Percentiles rank a stretch among this genome's conserved stretches.
Evolutionary conservation across 2,113 vertebrate genomes (phyloP).

Genomic region (Hylia prasina): DNA sequence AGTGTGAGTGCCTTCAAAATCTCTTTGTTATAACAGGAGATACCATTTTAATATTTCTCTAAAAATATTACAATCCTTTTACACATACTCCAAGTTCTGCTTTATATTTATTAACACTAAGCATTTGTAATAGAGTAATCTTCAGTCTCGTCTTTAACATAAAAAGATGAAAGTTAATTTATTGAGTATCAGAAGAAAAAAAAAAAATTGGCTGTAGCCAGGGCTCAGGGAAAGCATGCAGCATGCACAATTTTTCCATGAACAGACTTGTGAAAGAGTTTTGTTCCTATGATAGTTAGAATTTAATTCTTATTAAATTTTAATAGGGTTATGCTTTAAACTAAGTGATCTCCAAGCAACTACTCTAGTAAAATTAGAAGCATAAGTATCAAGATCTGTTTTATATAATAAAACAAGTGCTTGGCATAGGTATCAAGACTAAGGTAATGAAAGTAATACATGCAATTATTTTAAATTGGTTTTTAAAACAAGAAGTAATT

Average conservation of each 20-base stretch:
- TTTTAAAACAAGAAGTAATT: background rate
- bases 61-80: background rate
- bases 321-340: background rate
- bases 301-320: background rate
- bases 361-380: background rate
- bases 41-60: background rate
- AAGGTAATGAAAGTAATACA: background rate
- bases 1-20: background rate
- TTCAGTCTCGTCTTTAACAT: background rate
- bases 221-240: background rate
- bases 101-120: background rate
- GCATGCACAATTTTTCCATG: background rate
- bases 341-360: background rate
- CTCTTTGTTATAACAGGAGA: background rate
- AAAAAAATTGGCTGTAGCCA: background rate
- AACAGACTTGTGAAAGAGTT: background rate
- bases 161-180: background rate
- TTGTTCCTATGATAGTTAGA: background rate
- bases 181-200: background rate
- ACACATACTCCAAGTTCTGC: background rate
- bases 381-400: background rate
- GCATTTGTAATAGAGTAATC: background rate
- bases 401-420: background rate
- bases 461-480: background rate
- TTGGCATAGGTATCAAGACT: background rate